Base-by-base conservation (phyloP, 2,888 invertebrate genomes). In the Caenorhabditis afra region DNA sequence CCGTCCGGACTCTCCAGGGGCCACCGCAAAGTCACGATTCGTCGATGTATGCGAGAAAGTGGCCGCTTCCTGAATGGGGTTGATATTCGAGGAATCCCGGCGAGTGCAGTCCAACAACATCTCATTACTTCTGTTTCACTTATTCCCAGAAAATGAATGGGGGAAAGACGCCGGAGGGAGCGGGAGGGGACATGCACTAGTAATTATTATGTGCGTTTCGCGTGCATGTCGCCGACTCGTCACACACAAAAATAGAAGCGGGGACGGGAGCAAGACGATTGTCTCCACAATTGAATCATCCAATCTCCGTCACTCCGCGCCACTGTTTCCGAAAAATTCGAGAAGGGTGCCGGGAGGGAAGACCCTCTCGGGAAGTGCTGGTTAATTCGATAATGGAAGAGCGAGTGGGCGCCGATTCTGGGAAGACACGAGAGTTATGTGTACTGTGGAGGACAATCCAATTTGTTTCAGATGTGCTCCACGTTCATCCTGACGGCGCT, bases 401-500 rank as follows among this genome's bases (percentile, higher is more conserved):
- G n/a, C n/a, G n/a, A 41, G 18, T 37, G 64, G 35, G 22, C 64
- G 39, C n/a, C n/a, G 29, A 29, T 29, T 29, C 29, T 7, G 3
- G n/a, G n/a, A n/a, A 29, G 29, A 29, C 7, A 29, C 7, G 29
- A 7, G 7, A 29, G 29, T 29, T 29, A 3, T 29, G 29, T 29
- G 29, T 3, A 29, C 3, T 29, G 3, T 29, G 7, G 7, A 7
- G 29, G 7, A 29, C 29, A 29, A 29, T 5, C 29, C 29, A 7
- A 5, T 29, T n/a, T n/a, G n/a, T 59, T 81, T 53, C 79, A 86
- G 86, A 83, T 86, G 71, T 85, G 85, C 73, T 86, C 86, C 0
- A 85, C 85, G 12, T 85, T 85, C 64, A 80, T 86, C 18, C 67
- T 86, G 16, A 85, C 85, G 14, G 85, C 86, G 0, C 70, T 86